phyloP scores from a whole-genome alignment of 2,797 vertebrate genomes.

The Lagorchestes hirsutus region DNA sequence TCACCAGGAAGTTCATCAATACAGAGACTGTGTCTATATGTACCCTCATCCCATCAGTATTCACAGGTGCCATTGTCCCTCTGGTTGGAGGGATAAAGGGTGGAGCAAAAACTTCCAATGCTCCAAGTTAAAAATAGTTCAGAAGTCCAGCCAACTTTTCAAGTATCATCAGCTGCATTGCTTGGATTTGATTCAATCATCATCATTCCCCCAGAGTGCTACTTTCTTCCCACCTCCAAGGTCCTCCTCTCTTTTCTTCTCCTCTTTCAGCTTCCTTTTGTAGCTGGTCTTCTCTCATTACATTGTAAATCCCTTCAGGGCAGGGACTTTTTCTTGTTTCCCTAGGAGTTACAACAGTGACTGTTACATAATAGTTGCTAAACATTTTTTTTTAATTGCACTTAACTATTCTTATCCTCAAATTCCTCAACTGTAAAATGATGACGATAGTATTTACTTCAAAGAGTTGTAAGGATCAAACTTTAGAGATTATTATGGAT shows the following conservation, averaged over 20 bases:
- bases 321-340: neutral
- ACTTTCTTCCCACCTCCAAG: neutral
- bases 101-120: neutral
- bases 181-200: neutral
- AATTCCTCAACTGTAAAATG: neutral
- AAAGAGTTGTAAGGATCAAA: neutral
- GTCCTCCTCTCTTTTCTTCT: neutral
- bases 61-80: neutral
- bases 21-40: neutral
- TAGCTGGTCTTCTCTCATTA: neutral
- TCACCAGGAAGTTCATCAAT: neutral
- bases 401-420: neutral
- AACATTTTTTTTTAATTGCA: neutral
- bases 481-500: neutral
- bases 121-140: neutral
- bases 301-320: neutral
- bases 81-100: neutral
- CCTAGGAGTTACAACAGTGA: neutral
- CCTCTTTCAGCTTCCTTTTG: neutral
- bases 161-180: neutral
- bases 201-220: neutral
- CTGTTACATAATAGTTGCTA: neutral
- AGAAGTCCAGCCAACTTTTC: neutral
- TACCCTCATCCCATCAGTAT: neutral
- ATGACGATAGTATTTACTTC: neutral